phyloP scores from a whole-genome alignment of 2,797 vertebrate genomes.

The Sebastes melanostomus region DNA sequence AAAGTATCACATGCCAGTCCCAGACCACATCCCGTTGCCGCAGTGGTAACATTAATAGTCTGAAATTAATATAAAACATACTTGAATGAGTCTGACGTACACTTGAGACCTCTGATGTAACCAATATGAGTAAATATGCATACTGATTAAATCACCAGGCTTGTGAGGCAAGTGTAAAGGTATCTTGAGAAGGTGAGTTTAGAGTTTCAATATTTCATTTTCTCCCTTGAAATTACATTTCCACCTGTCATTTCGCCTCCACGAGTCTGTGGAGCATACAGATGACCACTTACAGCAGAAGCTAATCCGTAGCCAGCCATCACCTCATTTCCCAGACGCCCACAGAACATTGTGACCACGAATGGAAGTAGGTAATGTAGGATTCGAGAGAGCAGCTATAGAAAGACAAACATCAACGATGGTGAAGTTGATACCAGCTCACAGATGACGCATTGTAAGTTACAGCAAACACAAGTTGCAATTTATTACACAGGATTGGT shows the following conservation, averaged over 20 bases:
- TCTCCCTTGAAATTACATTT: background rate
- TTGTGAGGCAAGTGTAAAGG: background rate
- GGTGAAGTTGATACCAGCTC: constrained; percentile 14
- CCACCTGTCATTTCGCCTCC: background rate
- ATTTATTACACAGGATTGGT: background rate
- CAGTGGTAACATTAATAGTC: constrained; percentile 88
- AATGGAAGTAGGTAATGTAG: constrained; percentile 78
- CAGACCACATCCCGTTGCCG: constrained; percentile 86
- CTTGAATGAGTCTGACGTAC: background rate
- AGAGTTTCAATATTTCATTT: background rate
- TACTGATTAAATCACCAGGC: constrained; percentile 7
- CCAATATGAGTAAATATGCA: background rate
- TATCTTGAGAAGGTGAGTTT: background rate
- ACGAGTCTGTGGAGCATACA: background rate
- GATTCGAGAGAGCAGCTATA: constrained; percentile 76
- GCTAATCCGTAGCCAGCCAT: constrained; percentile 82
- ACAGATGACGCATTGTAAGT: background rate
- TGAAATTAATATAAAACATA: constrained; percentile 63
- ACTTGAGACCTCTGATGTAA: background rate
- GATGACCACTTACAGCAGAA: constrained; percentile 71
- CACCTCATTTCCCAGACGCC: constrained; percentile 79
- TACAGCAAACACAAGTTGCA: background rate
- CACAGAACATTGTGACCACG: constrained; percentile 82
- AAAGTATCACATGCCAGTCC: constrained; percentile 89
- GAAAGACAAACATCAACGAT: constrained; percentile 39